Conservation (phyloP, 1,140 invertebrate species). For the Pachyrhynchus sulphureomaculatus region DNA sequence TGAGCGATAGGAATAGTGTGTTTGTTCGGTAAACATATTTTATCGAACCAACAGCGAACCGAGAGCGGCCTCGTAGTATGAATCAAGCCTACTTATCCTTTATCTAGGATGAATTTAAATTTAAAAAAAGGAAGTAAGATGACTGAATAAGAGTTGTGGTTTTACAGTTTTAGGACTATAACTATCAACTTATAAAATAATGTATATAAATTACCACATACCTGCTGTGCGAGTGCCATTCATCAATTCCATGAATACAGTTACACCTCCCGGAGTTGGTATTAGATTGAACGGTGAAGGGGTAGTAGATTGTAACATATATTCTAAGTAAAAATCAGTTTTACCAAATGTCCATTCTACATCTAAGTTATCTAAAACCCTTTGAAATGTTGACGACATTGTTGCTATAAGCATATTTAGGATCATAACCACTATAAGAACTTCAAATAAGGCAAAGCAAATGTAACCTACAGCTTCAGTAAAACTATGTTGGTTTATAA, state of each 20-base stretch:
- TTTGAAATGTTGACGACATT: conserved; percentile 73
- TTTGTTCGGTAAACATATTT: too few relatives aligned
- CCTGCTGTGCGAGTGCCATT: conserved; percentile 35
- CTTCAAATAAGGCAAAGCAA: conserved; percentile 65
- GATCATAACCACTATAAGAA: conserved; percentile 71
- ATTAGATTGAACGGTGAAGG: conserved; percentile 61
- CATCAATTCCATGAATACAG: conserved; percentile 52
- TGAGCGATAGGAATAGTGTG: too few relatives aligned
- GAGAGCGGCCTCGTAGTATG: too few relatives aligned
- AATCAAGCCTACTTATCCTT: too few relatives aligned
- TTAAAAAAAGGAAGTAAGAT: too few relatives aligned
- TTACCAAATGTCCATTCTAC: conserved; percentile 63
- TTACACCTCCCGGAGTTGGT: conserved; percentile 55
- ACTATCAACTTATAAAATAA: too few relatives aligned
- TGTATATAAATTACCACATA: too few relatives aligned
- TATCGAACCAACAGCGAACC: too few relatives aligned
- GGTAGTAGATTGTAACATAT: conserved; percentile 58
- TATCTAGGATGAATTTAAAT: too few relatives aligned
- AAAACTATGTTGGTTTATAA: conserved; percentile 59
- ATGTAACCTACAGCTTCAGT: conserved; percentile 64
- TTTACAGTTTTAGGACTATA: too few relatives aligned
- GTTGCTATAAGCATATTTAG: conserved; percentile 78
- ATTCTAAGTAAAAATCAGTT: conserved; percentile 60
- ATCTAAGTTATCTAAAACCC: conserved; percentile 61
- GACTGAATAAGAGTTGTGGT: too few relatives aligned